Conservation (phyloP, 1,140 invertebrate species). For the Thereuonema tuberculata region DNA sequence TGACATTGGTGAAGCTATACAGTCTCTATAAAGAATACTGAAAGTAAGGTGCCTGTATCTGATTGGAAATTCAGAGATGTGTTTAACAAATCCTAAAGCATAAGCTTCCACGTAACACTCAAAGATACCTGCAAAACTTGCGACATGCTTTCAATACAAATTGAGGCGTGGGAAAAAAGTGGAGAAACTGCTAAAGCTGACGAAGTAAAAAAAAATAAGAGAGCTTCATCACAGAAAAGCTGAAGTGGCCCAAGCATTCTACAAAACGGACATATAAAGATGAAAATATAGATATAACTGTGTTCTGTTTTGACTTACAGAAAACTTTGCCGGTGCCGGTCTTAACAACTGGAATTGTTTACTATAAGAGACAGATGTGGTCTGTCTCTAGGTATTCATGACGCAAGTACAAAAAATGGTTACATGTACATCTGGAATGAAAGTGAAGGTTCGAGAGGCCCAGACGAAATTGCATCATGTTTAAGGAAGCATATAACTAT, state of each 20-base stretch:
- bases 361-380: conserved; percentile 29
- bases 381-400: conserved; percentile 28
- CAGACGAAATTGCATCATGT: conserved; percentile 25
- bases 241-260: no score
- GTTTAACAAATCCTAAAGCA: not conserved
- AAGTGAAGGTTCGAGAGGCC: conserved; percentile 21
- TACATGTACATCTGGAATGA: conserved; percentile 30
- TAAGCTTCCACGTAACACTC: not conserved
- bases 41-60: not conserved
- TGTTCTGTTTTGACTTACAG: conserved; percentile 22
- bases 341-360: conserved; percentile 21
- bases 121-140: no score
- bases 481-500: conserved; percentile 12
- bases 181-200: no score
- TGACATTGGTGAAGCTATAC: not conserved
- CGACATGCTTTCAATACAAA: no score
- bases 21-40: no score
- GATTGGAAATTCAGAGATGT: no score
- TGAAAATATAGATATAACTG: not conserved
- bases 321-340: conserved; percentile 28
- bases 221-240: not conserved
- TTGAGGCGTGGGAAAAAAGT: not conserved
- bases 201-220: no score
- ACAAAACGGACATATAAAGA: not conserved
- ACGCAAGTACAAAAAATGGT: conserved; percentile 17